Evolutionary conservation across 2,797 vertebrate species (phyloP).

Genomic region (Acanthurus lineatus): DNA sequence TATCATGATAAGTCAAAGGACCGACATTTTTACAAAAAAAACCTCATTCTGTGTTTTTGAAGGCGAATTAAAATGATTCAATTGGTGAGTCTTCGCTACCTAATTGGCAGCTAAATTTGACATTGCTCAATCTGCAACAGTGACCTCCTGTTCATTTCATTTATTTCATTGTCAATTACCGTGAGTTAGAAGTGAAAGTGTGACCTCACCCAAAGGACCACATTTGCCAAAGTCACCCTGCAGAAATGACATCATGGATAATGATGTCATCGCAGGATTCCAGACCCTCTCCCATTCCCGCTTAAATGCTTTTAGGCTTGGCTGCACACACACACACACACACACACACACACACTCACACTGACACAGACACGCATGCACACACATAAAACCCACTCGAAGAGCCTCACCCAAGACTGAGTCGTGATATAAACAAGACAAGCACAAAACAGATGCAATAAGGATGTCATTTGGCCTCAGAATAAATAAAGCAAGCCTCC

Average conservation of each 20-base stretch:
- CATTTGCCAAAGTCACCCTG: conserved; percentile 85
- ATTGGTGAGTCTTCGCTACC: conserved; percentile 40
- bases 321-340: conserved; percentile 55
- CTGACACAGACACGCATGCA: conserved; percentile 7
- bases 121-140: conserved; percentile 51
- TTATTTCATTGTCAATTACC: conserved; percentile 75
- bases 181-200: conserved; percentile 72
- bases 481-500: conserved; percentile 76
- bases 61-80: conserved; percentile 23
- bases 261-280: conserved; percentile 85
- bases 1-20: not conserved
- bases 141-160: conserved; percentile 51
- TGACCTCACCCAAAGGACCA: conserved; percentile 80
- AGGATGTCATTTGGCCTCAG: conserved; percentile 79
- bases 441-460: conserved; percentile 83
- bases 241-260: conserved; percentile 85
- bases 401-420: conserved; percentile 76
- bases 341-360: conserved; percentile 11
- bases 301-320: conserved; percentile 84
- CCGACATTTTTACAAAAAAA: not conserved
- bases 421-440: conserved; percentile 82
- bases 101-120: conserved; percentile 62
- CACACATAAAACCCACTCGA: conserved; percentile 64
- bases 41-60: conserved; percentile 4
- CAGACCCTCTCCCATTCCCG: conserved; percentile 82